A percentile compares a stretch with the other conserved stretches of the same genome.
Evolutionary conservation across 1,140 invertebrate genomes (phyloP).

Genomic region (Pinna nobilis): DNA sequence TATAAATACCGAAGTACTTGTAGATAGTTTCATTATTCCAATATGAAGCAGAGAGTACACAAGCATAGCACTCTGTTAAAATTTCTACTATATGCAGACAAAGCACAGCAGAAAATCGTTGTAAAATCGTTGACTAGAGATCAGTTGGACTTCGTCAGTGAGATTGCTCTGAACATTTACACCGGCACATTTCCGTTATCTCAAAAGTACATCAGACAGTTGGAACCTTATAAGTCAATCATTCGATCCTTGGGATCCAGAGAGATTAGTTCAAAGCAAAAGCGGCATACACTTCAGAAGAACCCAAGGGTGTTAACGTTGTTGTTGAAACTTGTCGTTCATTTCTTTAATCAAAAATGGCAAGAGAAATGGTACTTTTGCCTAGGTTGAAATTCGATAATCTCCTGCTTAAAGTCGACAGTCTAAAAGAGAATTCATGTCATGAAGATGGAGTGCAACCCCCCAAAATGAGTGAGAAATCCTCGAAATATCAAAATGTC

Average conservation of each 20-base stretch:
- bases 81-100: not conserved
- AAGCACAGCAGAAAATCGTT: conserved; percentile 1
- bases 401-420: not conserved
- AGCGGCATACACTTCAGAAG: not conserved
- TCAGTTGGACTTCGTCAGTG: conserved; percentile 5
- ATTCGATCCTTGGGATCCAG: conserved; percentile 15
- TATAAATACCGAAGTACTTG: conserved; percentile 11
- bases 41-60: conserved; percentile 4
- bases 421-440: not conserved
- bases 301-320: not conserved
- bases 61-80: conserved; percentile 1
- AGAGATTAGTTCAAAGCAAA: not conserved
- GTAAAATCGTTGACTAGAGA: conserved; percentile 10
- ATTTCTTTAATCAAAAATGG: not conserved
- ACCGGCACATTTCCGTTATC: not conserved
- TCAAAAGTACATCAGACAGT: conserved; percentile 5
- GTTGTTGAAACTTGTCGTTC: too few species aligned
- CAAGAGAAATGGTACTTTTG: conserved; percentile 12
- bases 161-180: conserved; percentile 22
- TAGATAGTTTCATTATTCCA: not conserved
- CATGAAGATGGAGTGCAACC: not conserved
- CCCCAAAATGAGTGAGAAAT: not conserved
- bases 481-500: not conserved
- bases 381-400: conserved; percentile 2
- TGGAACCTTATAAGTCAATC: conserved; percentile 16